Conservation (phyloP, 2,113 vertebrate genomes). For the Ammodytes marinus region DNA sequence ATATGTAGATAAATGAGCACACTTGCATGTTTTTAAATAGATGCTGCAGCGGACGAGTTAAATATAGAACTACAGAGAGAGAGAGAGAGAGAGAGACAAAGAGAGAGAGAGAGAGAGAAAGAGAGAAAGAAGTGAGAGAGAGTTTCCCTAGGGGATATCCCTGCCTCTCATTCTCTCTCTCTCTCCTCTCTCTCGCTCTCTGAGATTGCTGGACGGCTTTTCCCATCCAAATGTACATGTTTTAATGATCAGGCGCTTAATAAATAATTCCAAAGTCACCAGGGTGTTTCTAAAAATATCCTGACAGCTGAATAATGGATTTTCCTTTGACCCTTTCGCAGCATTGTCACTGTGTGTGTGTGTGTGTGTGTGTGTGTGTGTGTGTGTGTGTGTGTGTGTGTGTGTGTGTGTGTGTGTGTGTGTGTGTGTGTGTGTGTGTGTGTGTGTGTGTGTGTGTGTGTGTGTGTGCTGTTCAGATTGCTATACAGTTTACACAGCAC, state of each 20-base stretch:
- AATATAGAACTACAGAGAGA: slow-evolving; percentile 60
- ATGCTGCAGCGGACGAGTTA: slow-evolving; percentile 68
- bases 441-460: slow-evolving; percentile 20
- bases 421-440: too few species aligned
- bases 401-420: neutral
- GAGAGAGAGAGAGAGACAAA: slow-evolving; percentile 24
- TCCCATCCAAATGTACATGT: slow-evolving; percentile 77
- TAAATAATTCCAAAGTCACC: slow-evolving; percentile 82
- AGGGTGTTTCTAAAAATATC: slow-evolving; percentile 78
- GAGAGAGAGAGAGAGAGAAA: slow-evolving; percentile 17
- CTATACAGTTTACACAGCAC: too few species aligned
- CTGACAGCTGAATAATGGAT: slow-evolving; percentile 75
- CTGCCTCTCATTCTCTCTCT: slow-evolving; percentile 30
- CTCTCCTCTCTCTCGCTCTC: slow-evolving; percentile 32
- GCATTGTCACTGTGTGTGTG: slow-evolving; percentile 61
- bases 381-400: slow-evolving; percentile 15
- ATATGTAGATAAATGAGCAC: slow-evolving; percentile 38
- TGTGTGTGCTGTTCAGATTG: neutral
- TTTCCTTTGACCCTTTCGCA: slow-evolving; percentile 69
- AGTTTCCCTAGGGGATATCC: slow-evolving; percentile 66
- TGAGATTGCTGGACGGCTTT: slow-evolving; percentile 72
- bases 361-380: slow-evolving; percentile 16
- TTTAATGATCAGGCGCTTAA: slow-evolving; percentile 80
- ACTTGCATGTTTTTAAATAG: slow-evolving; percentile 51
- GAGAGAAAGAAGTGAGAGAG: neutral